Percentiles rank a stretch among this genome's conserved stretches.
These are phyloP conservation scores for Leptinotarsa lineolata DNA, from an alignment of 1,140 invertebrate species.

Conservation along the genomic window DNA sequence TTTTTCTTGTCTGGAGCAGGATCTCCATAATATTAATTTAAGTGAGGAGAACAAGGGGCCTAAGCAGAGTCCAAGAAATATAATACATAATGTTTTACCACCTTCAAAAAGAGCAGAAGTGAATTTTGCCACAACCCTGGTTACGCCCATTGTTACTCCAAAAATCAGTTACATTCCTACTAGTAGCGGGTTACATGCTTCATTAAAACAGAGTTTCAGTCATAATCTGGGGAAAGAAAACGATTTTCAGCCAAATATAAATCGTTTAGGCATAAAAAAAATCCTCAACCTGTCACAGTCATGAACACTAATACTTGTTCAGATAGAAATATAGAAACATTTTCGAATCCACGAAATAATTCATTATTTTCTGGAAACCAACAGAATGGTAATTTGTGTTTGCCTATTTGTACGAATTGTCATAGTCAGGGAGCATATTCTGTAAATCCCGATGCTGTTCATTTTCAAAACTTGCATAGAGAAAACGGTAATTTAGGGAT, in stretches of 20 bases:
- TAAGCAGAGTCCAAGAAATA: too few relatives aligned
- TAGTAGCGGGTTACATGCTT: too few relatives aligned
- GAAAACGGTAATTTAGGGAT: background rate
- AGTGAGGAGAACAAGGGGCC: background rate
- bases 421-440: background rate
- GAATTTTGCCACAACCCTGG: background rate
- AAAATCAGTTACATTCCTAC: background rate
- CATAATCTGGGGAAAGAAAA: too few relatives aligned
- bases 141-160: background rate
- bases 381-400: background rate
- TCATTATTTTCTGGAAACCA: background rate
- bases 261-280: too few relatives aligned
- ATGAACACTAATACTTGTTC: background rate
- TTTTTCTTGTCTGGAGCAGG: too few relatives aligned
- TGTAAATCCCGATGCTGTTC: background rate
- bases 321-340: background rate
- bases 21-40: background rate
- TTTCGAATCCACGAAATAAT: background rate
- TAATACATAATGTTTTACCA: too few relatives aligned
- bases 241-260: too few relatives aligned
- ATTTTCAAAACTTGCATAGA: background rate
- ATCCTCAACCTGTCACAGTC: background rate
- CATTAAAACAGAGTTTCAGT: too few relatives aligned
- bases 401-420: background rate
- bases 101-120: background rate